Base-by-base conservation (phyloP, 1,140 invertebrate genomes). In the Ectropis grisescens region DNA sequence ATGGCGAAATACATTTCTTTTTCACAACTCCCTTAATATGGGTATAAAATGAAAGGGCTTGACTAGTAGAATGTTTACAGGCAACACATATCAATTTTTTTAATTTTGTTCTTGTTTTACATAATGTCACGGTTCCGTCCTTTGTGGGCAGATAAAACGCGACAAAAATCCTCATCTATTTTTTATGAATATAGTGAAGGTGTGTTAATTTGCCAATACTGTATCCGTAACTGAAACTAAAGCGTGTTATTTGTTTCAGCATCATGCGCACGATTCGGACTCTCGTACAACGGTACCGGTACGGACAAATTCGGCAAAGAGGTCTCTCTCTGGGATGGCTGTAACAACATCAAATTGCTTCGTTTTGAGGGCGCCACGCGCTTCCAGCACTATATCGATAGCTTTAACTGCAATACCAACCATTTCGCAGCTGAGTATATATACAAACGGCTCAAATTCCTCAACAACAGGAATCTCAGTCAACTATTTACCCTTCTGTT, bases 321-420 rank as follows among this genome's bases (percentile, higher is more conserved):
- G 12, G 40, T 51, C 6, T 82, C 86, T 1, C 83, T 85, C 35
- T 97, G 95, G 94, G 87, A 95, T 57, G 94, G 91, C 4, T 93
- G 93, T 62, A 89, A 88, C 32, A 98, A 98, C 72, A 90, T 97
- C 0, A 88, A 92, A 49, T 55, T 97, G 1, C 54, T 72, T 13
- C 79, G 88, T 1, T 93, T 93, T 58, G 95, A 97, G 80, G 88
- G 85, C 13, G 87, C 90, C 2, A 90, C 89, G 1, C 90, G 89
- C 26, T 94, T 97, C 75, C 89, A 89, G 35, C 89, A 95, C 53
- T 90, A 95, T 53, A 93, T 97, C 29, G 80, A 88, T 36, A 92
- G 93, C 7, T 98, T 98, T 65, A 98, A 98, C 68, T 92, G 91
- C 29, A 97, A 97, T 58, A 98, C 96, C 0, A 98, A 98, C 80